A percentile compares a stretch with the other conserved stretches of the same genome.
Conservation (phyloP, 2,888 invertebrate genomes). For the Nymphalis c-album region DNA sequence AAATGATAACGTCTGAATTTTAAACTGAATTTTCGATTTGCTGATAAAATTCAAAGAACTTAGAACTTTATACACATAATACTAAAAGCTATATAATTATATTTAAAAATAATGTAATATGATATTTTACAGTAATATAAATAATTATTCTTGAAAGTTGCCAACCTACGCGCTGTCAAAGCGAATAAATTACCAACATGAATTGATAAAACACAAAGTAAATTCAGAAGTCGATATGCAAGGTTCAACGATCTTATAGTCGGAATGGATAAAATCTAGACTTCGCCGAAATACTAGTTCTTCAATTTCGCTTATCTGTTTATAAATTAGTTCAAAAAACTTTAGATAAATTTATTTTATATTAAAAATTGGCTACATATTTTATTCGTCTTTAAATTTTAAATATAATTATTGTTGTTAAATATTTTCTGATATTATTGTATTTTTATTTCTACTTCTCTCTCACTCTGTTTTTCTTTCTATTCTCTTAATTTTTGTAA, state of each 20-base stretch:
- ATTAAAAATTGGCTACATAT: neutral
- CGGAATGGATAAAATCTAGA: constrained; percentile 30
- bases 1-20: too few relatives aligned
- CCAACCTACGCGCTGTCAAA: constrained; percentile 9
- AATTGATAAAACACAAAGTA: constrained; percentile 18
- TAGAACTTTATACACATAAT: neutral
- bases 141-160: neutral
- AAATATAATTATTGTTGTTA: too few relatives aligned
- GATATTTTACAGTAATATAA: neutral
- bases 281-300: constrained; percentile 28
- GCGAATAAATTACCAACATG: constrained; percentile 14
- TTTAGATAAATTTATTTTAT: constrained; percentile 6
- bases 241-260: constrained; percentile 31
- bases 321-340: constrained; percentile 13
- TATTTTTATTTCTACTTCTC: too few relatives aligned
- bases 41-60: too few relatives aligned
- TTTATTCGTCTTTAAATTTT: too few relatives aligned
- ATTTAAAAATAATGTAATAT: neutral
- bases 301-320: constrained; percentile 21
- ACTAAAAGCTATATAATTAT: neutral
- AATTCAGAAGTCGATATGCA: constrained; percentile 23
- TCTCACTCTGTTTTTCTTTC: too few relatives aligned
- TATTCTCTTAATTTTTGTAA: too few relatives aligned
- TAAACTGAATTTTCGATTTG: too few relatives aligned
- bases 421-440: too few relatives aligned